Evolutionary conservation across 2,888 invertebrate genomes (phyloP).

Genomic region (Brachypterus glaber): DNA sequence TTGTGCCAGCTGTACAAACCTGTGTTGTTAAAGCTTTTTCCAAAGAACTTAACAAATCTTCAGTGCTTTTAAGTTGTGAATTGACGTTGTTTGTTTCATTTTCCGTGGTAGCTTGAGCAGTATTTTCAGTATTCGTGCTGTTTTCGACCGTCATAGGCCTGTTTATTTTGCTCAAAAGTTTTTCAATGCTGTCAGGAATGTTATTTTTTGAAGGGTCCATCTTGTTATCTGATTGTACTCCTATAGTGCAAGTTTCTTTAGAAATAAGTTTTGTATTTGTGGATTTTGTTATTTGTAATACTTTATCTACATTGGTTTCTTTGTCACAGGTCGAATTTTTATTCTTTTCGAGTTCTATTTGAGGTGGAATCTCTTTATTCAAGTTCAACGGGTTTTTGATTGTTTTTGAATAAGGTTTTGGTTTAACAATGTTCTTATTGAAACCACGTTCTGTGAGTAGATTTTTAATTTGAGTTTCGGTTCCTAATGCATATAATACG

Average conservation of each 20-base stretch:
- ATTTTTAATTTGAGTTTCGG: constrained; percentile 48
- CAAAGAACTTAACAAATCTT: constrained; percentile 37
- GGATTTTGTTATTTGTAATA: not conserved
- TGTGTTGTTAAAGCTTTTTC: constrained; percentile 32
- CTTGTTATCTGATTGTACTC: constrained; percentile 20
- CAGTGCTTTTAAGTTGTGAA: constrained; percentile 19
- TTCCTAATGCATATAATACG: constrained; percentile 51
- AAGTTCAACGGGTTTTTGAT: not conserved
- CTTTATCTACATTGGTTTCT: not conserved
- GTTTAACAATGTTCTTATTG: constrained; percentile 30
- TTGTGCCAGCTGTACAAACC: not conserved
- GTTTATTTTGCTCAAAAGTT: constrained; percentile 24
- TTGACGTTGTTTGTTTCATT: constrained; percentile 4
- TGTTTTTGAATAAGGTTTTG: constrained; percentile 5
- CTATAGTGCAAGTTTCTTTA: constrained; percentile 14
- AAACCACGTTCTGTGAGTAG: constrained; percentile 41
- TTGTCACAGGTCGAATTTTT: not conserved
- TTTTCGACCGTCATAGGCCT: constrained; percentile 28
- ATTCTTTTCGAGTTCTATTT: too few relatives aligned
- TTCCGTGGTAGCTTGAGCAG: not conserved
- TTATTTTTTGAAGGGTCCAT: constrained; percentile 19
- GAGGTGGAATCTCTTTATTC: not conserved
- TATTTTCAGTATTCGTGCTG: constrained; percentile 29
- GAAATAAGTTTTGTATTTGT: constrained; percentile 5
- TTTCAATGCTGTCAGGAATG: constrained; percentile 13